A percentile compares a stretch with the other conserved stretches of the same genome.
Conservation (phyloP, 2,888 invertebrate species). For the Ceramica pisi region DNA sequence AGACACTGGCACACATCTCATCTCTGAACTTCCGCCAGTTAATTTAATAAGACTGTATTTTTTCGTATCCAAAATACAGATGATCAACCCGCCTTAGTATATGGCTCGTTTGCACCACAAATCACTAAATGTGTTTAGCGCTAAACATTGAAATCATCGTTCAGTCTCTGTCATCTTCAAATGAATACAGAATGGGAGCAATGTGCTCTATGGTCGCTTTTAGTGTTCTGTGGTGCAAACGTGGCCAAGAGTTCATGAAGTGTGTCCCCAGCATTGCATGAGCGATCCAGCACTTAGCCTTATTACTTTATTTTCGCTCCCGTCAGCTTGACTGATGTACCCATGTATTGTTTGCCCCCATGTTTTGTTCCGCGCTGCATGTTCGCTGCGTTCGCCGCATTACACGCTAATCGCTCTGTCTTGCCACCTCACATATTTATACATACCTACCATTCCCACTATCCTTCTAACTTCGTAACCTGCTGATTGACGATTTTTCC, state of each 20-base stretch:
- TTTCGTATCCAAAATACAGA: neutral
- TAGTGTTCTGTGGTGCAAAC: neutral
- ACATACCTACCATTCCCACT: constrained; percentile 34
- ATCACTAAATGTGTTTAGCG: neutral
- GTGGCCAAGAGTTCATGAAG: constrained; percentile 56
- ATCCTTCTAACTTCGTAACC: constrained; percentile 1
- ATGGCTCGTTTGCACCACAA: neutral
- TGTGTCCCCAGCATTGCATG: constrained; percentile 84
- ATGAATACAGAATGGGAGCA: neutral
- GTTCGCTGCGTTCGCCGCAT: constrained; percentile 80
- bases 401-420: constrained; percentile 79
- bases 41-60: neutral
- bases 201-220: neutral
- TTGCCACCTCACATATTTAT: constrained; percentile 72
- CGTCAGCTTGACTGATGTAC: constrained; percentile 82
- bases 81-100: constrained; percentile 30
- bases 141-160: neutral
- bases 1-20: too few relatives aligned
- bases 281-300: constrained; percentile 67
- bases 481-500: constrained; percentile 4
- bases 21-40: neutral
- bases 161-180: neutral
- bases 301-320: constrained; percentile 63
- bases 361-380: constrained; percentile 85
- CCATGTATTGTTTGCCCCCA: constrained; percentile 85